Evolutionary conservation across 1,140 invertebrate species (phyloP), one percentile per base, ranked within the genome.

Genomic region (Scaptomyza hsui): DNA sequence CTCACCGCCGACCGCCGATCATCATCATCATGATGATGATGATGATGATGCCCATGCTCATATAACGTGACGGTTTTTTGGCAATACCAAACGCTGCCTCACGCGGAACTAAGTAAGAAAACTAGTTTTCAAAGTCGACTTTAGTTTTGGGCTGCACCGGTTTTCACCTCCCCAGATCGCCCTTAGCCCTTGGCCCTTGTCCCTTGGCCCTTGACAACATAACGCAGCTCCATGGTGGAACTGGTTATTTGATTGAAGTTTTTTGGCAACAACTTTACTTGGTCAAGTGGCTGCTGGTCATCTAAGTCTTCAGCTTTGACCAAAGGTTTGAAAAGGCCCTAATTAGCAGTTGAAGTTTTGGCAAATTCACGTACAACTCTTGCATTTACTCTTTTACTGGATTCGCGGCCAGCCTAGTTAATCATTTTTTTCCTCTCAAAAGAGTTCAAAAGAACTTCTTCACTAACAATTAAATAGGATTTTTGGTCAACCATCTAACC

Each of bases 241-340:
- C 76, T 49, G 72, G 82, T 79, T 80, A 37, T 49, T 63, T 85
- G 80, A 85, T 85, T 86, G 52, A 80, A 86, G 76, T 75, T 67
- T 53, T 47, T 57, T 71, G 73, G 67, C n/a, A n/a, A 47, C 49
- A 64, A 75, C 52, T 69, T 69, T 65, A 57, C 56, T 60, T 55
- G 48, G 49, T 16, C 48, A 41, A 49, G 5, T 53, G 13, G 32
- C 32, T 48, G 44, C 51, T 42, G 7, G 13, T 15, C 48, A 51
- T 51, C 48, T 51, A 51, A 42, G 10, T 13, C 13, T 15, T 10
- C 16, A 52, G 24, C 15, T 29, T 41, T 29, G 59, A 15, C 48
- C 35, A 29, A 52, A 44, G 4, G 24, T 24, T n/a, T n/a, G n/a
- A n/a, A 29, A 55, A 24, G 49, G 18, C 19, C 51, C 12, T 55